Evolutionary conservation across 1,140 invertebrate genomes (phyloP).

Genomic region (Brachionus rubens): DNA sequence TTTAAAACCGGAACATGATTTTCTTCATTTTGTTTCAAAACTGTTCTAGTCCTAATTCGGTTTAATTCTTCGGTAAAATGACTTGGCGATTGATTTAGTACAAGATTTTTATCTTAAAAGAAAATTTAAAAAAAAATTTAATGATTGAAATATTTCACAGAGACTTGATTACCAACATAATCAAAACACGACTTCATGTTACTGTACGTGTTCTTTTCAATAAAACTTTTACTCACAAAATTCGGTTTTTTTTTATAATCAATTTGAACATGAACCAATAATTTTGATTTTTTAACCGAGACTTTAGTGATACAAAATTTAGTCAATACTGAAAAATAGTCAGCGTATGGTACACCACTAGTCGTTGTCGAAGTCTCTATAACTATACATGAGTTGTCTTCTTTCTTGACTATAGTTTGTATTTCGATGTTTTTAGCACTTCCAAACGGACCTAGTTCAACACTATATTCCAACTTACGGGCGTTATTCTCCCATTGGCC

Average conservation of each 20-base stretch:
- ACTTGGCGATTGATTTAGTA: not conserved
- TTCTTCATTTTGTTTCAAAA: no score
- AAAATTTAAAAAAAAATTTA: not conserved
- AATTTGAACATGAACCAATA: not conserved
- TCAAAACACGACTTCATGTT: constrained; percentile 28
- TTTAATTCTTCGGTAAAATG: no score
- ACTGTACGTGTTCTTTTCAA: constrained; percentile 29
- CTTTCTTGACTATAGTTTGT: constrained; percentile 39
- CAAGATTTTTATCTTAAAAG: constrained; percentile 17
- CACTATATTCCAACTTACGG: not conserved
- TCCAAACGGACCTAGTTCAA: constrained; percentile 24
- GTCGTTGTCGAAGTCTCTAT: not conserved
- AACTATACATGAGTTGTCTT: constrained; percentile 1
- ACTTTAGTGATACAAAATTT: not conserved
- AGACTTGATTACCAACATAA: constrained; percentile 5
- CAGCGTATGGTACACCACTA: constrained; percentile 22
- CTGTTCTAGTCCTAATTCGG: no score
- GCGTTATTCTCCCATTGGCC: not conserved
- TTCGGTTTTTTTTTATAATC: constrained; percentile 41
- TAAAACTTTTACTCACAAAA: constrained; percentile 14
- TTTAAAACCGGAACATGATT: no score
- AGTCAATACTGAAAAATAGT: not conserved
- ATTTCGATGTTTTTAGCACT: constrained; percentile 10
- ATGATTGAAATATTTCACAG: not conserved
- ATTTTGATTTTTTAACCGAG: not conserved